Percentiles rank a stretch among this genome's conserved stretches.
Evolutionary conservation across 2,113 vertebrate species (phyloP).

Genomic region (Urocitellus parryii): DNA sequence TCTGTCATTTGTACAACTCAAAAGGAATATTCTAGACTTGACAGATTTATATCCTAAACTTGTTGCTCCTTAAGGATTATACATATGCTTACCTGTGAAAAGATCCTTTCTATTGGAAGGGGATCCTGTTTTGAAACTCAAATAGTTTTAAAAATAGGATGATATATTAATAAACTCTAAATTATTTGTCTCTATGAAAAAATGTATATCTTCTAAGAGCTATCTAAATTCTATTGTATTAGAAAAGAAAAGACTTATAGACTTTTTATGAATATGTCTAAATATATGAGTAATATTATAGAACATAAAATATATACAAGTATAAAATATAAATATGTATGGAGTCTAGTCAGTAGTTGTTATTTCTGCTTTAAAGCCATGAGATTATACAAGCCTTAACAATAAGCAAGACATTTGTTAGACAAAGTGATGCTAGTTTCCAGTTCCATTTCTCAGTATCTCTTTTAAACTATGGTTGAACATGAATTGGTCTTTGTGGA

Average conservation of each 20-base stretch:
- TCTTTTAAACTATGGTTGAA: slow-evolving; percentile 34
- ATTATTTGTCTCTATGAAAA: not conserved
- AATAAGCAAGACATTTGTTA: not conserved
- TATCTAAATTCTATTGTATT: not conserved
- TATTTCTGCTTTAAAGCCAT: not conserved
- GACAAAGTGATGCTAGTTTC: not conserved
- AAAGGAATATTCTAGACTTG: slow-evolving; percentile 88
- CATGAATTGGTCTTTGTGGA: not conserved
- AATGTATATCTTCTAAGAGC: not conserved
- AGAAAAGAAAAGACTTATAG: not conserved
- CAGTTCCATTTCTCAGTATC: not conserved
- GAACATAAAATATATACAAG: not conserved
- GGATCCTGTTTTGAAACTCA: not conserved
- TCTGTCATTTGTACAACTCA: slow-evolving; percentile 81
- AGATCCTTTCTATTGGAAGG: not conserved
- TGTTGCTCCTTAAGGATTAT: slow-evolving; percentile 80
- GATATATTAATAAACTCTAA: not conserved
- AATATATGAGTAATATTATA: not conserved
- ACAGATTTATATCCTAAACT: slow-evolving; percentile 89
- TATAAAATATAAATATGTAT: not conserved
- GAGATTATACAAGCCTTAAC: not conserved
- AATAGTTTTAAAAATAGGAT: slow-evolving; percentile 51
- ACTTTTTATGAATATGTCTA: not conserved
- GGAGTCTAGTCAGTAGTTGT: not conserved
- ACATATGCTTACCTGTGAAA: slow-evolving; percentile 62